phyloP scores from a whole-genome alignment of 2,113 vertebrate species.

The Stegostoma tigrinum region DNA sequence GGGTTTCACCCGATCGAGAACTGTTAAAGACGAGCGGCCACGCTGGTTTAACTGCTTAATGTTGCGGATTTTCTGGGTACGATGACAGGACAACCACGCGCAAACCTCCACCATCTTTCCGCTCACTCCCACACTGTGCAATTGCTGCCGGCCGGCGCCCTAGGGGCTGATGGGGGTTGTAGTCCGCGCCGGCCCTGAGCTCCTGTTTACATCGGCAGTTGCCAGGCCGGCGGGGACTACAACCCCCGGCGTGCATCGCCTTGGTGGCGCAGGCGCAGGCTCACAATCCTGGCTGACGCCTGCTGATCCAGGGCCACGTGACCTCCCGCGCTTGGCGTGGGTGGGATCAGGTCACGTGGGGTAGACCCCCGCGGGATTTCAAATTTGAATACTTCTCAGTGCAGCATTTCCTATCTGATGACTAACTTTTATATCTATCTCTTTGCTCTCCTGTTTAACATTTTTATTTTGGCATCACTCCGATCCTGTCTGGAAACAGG shows the following conservation, averaged over 20 bases:
- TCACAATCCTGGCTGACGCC: neutral
- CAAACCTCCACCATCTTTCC: constrained; percentile 29
- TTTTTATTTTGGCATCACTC: neutral
- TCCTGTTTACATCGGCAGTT: neutral
- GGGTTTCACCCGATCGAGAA: neutral
- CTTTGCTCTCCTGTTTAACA: neutral
- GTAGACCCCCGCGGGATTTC: neutral
- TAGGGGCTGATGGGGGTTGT: neutral
- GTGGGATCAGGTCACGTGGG: too few relatives aligned
- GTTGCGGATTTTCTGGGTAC: neutral
- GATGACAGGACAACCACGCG: neutral
- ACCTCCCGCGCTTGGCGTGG: neutral
- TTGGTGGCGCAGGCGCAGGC: neutral
- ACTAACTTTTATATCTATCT: neutral
- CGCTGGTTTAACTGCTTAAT: neutral
- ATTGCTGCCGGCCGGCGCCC: neutral
- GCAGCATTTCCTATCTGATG: too few relatives aligned
- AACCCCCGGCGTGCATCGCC: neutral
- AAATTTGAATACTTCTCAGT: neutral
- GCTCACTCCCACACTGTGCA: neutral
- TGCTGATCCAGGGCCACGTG: neutral
- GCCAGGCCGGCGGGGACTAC: neutral
- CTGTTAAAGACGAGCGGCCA: neutral
- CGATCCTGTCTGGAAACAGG: neutral
- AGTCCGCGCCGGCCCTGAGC: neutral